These are phyloP conservation scores for Armadillidium nasatum DNA, from an alignment of 1,140 invertebrate species.

Conservation along the genomic window DNA sequence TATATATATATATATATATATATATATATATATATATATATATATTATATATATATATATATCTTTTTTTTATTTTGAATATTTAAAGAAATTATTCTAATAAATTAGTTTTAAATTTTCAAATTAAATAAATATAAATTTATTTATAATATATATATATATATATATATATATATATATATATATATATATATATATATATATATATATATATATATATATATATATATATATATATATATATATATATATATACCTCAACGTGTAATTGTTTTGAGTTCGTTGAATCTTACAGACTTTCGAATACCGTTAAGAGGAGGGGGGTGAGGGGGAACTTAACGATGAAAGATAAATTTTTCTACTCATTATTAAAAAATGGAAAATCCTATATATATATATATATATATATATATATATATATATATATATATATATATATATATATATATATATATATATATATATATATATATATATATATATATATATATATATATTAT, in stretches of 20 bases:
- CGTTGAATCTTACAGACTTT: too few species aligned
- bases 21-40: too few species aligned
- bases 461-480: not conserved
- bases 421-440: not conserved
- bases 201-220: slow-evolving; percentile 11
- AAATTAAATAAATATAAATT: not conserved
- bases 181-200: not conserved
- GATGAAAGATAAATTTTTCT: not conserved
- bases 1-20: too few species aligned
- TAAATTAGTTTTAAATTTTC: too few species aligned
- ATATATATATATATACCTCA: not conserved
- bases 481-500: not conserved
- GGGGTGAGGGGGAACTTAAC: not conserved
- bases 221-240: not conserved
- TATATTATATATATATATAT: too few species aligned
- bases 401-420: slow-evolving; percentile 5
- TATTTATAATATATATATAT: slow-evolving; percentile 6
- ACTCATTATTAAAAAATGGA: too few species aligned
- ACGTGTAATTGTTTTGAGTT: too few species aligned
- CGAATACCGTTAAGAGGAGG: not conserved
- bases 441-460: not conserved
- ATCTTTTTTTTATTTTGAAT: too few species aligned
- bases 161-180: not conserved
- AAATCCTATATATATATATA: too few species aligned
- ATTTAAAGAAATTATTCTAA: too few species aligned